Percentiles rank a stretch among this genome's conserved stretches.
Conservation (phyloP, 2,888 invertebrate genomes). For the Idaea biselata region DNA sequence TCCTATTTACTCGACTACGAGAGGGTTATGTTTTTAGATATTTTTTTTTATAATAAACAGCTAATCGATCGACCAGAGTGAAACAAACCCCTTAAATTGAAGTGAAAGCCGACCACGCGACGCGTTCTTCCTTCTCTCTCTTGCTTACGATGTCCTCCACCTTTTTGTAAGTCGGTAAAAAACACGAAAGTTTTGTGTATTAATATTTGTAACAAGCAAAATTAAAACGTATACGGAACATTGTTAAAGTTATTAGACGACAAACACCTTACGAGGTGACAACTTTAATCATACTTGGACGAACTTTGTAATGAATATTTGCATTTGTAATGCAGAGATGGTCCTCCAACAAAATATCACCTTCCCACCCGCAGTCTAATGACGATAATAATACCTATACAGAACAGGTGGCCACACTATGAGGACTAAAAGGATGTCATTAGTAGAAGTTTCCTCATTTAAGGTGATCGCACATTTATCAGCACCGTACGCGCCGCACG, state of each 20-base stretch:
- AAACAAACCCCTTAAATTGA: too few relatives aligned
- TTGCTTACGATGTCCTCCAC: too few relatives aligned
- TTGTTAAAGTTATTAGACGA: background rate
- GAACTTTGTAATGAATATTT: background rate
- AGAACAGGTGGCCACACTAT: background rate
- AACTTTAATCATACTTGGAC: background rate
- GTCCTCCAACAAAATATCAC: background rate
- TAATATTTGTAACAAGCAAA: background rate
- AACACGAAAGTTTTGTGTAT: too few relatives aligned
- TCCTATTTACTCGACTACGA: too few relatives aligned
- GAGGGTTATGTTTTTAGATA: too few relatives aligned
- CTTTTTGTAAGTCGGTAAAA: too few relatives aligned
- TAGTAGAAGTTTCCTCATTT: constrained; percentile 1
- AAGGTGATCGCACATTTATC: background rate
- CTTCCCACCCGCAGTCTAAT: background rate
- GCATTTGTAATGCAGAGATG: background rate
- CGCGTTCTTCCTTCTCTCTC: too few relatives aligned
- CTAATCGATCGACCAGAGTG: too few relatives aligned
- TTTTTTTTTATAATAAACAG: too few relatives aligned
- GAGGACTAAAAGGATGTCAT: constrained; percentile 4
- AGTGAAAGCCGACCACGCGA: too few relatives aligned
- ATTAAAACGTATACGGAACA: background rate
- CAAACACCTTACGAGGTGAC: background rate
- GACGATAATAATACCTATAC: background rate
- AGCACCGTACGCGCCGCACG: too few relatives aligned